Evolutionary conservation across 2,797 vertebrate species (phyloP), one percentile per base, ranked within the genome.

Genomic region (Mergus octosetaceus): DNA sequence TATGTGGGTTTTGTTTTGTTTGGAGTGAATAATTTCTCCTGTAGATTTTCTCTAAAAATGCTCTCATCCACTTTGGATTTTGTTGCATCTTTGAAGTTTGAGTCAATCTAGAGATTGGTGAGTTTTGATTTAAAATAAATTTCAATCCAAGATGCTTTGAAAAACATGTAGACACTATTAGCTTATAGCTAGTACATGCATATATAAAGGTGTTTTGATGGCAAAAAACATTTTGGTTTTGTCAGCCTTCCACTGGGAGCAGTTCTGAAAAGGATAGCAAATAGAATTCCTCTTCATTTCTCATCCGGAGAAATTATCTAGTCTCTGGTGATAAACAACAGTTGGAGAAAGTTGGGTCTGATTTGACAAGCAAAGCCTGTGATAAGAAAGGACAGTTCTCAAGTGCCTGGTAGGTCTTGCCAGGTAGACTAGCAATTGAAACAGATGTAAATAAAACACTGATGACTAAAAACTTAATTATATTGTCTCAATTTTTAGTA

Each of bases 401-500:
- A 73, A 45, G 41, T 65, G n/a, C 45, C 36, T 32, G 20, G 39
- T 60, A 58, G 58, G 88, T 75, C 41, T 87, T 75, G 22, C 41
- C 73, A 32, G 58, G 27, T 64, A 73, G 20, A 17, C 17, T 78
- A 27, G 58, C 89, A 93, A 72, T 81, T 45, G 41, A 80, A 91
- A 86, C 18, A 58, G 36, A 72, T 65, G 25, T 45, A 79, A 87
- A 84, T 24, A 80, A 43, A 78, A 80, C 71, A 27, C 16, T 39
- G 13, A 79, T 34, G 12, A 9, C 27, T 62, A n/a, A 78, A 69
- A 92, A 58, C 34, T 70, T 71, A 89, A 85, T 87, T 92, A 78
- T 32, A 93, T 86, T 88, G 66, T 65, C 25, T 94, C 66, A 47
- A 17, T 16, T 78, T 89, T 94, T 93, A 80, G 79, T 69, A 93